Evolutionary conservation across 2,888 invertebrate genomes (phyloP).

Genomic region (Strigamia transsilvanica): DNA sequence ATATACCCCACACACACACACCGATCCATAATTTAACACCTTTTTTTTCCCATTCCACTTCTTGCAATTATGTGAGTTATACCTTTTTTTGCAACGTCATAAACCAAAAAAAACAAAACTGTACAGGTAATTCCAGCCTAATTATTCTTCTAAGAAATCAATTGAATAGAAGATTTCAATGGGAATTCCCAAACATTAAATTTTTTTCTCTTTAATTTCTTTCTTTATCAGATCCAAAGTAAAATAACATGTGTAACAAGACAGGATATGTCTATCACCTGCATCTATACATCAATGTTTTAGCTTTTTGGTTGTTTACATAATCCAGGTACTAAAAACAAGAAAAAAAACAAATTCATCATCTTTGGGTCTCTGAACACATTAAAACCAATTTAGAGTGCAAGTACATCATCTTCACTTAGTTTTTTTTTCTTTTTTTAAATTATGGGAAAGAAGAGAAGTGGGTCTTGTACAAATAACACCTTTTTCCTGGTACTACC

Average conservation of each 20-base stretch:
- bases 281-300: background rate
- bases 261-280: background rate
- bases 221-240: background rate
- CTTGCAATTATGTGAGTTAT: background rate
- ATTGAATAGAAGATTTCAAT: background rate
- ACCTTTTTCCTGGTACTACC: constrained; percentile 7
- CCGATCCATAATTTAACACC: background rate
- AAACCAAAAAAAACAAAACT: background rate
- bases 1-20: no score
- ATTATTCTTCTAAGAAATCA: background rate
- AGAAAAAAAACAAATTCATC: background rate
- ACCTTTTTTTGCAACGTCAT: background rate
- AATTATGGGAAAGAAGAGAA: background rate
- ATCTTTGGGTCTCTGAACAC: background rate
- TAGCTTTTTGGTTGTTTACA: background rate
- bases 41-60: background rate
- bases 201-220: background rate
- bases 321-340: background rate
- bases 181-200: background rate
- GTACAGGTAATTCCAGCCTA: background rate
- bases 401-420: constrained; percentile 3
- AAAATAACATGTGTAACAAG: background rate
- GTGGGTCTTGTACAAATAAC: constrained; percentile 26
- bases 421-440: background rate
- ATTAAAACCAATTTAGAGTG: background rate